Conservation (phyloP, 2,888 invertebrate species). For the Emmelina monodactyla region DNA sequence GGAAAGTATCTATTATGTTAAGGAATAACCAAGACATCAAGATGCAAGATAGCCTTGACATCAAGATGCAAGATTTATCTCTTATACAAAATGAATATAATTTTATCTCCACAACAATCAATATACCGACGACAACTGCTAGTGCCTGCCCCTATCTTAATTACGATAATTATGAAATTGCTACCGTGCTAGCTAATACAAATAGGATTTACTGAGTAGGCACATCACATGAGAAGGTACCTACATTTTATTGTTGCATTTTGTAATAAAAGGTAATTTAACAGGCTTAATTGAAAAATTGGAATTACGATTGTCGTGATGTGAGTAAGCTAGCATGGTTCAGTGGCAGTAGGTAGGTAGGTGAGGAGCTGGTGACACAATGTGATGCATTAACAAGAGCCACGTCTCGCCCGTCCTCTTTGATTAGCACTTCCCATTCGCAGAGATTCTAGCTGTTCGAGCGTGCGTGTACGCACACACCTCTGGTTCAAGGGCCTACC, state of each 20-base stretch:
- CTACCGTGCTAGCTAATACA: background rate
- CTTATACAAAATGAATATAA: too few relatives aligned
- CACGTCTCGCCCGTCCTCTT: conserved; percentile 12
- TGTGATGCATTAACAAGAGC: background rate
- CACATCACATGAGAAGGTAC: background rate
- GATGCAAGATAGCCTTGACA: too few relatives aligned
- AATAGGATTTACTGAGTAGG: background rate
- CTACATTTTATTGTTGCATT: background rate
- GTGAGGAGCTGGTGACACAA: background rate
- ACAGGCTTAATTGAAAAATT: conserved; percentile 15
- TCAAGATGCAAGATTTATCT: too few relatives aligned
- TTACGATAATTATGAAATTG: too few relatives aligned
- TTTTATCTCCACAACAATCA: too few relatives aligned
- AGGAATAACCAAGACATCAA: too few relatives aligned
- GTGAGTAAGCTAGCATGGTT: conserved; percentile 4
- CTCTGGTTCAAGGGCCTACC: too few relatives aligned
- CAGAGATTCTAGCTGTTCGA: conserved; percentile 35
- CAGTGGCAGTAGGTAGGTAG: too few relatives aligned
- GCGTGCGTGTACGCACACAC: too few relatives aligned
- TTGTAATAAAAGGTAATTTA: conserved; percentile 6
- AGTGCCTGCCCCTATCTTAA: too few relatives aligned
- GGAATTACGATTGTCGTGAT: conserved; percentile 11
- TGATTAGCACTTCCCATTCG: conserved; percentile 45
- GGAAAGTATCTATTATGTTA: too few relatives aligned
- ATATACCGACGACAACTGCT: too few relatives aligned